Conservation (phyloP, 1,140 invertebrate genomes). For the Neodiprion pinetum region DNA sequence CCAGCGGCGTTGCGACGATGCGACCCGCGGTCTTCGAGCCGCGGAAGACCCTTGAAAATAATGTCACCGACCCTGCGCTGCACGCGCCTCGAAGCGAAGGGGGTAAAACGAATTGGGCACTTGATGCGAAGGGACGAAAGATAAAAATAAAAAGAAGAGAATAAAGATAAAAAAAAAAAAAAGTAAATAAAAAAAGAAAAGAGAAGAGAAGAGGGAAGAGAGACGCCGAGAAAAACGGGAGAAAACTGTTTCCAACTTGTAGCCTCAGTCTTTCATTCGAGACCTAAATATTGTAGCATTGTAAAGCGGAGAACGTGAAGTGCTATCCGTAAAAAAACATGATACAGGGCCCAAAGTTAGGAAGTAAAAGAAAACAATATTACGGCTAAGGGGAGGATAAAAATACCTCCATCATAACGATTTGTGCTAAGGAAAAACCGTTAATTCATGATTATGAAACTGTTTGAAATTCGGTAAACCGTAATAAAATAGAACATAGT, state of each 20-base stretch:
- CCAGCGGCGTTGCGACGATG: background rate
- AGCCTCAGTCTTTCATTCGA: background rate
- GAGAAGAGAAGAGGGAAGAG: slow-evolving; percentile 2
- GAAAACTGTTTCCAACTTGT: slow-evolving; percentile 7
- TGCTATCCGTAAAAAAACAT: no score
- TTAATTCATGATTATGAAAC: no score
- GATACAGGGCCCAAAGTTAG: background rate
- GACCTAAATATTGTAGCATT: slow-evolving; percentile 13
- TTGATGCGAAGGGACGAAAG: background rate
- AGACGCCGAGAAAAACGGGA: background rate
- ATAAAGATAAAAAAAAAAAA: slow-evolving; percentile 11
- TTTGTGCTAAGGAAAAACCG: no score
- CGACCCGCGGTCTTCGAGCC: background rate
- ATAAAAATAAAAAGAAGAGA: background rate
- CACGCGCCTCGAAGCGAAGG: background rate
- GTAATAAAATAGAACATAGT: no score
- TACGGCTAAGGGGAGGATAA: slow-evolving; percentile 18
- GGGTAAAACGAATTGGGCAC: slow-evolving; percentile 1
- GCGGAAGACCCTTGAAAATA: background rate
- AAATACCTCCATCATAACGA: background rate
- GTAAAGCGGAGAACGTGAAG: slow-evolving; percentile 9
- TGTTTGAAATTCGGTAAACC: no score
- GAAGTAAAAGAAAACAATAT: slow-evolving; percentile 8
- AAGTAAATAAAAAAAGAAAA: slow-evolving; percentile 20
- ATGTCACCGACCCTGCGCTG: background rate